A percentile compares a stretch with the other conserved stretches of the same genome.
Conservation (phyloP, 2,888 invertebrate genomes). For the Serrognathus titanus region DNA sequence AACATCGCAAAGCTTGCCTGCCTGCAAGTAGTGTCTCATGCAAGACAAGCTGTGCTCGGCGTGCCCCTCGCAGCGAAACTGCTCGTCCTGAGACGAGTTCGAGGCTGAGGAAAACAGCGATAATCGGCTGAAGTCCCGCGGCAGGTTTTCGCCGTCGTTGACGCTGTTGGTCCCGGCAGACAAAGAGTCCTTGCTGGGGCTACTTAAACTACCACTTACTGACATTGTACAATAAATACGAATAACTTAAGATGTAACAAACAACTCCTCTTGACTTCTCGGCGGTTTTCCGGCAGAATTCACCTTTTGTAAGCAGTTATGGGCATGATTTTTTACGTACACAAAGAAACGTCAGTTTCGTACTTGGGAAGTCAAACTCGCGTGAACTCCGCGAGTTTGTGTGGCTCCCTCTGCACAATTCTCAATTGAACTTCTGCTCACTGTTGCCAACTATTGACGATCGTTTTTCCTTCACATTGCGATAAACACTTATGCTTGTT, state of each 20-base stretch:
- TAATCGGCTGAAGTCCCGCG: constrained; percentile 64
- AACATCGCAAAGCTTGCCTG: constrained; percentile 84
- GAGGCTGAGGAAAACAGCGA: constrained; percentile 60
- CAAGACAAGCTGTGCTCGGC: constrained; percentile 77
- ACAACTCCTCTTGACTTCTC: too few species aligned
- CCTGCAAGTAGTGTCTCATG: constrained; percentile 78
- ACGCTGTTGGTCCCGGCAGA: constrained; percentile 37
- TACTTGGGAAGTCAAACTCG: neutral
- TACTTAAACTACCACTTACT: constrained; percentile 34
- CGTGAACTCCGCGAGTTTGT: too few species aligned
- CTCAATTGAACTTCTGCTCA: too few species aligned
- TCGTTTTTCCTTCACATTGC: too few species aligned
- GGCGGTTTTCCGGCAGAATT: too few species aligned
- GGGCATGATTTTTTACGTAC: neutral
- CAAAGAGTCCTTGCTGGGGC: constrained; percentile 43
- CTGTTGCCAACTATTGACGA: too few species aligned
- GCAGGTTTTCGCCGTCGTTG: constrained; percentile 53
- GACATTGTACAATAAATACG: constrained; percentile 23
- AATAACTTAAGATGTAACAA: neutral
- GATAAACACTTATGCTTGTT: too few species aligned
- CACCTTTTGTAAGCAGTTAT: too few species aligned
- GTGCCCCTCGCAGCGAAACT: constrained; percentile 73
- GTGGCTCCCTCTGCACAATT: too few species aligned
- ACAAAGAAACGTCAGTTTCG: constrained; percentile 7
- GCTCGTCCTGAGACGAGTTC: constrained; percentile 69